phyloP scores from a whole-genome alignment of 1,140 invertebrate species.

The Drosophila erecta region DNA sequence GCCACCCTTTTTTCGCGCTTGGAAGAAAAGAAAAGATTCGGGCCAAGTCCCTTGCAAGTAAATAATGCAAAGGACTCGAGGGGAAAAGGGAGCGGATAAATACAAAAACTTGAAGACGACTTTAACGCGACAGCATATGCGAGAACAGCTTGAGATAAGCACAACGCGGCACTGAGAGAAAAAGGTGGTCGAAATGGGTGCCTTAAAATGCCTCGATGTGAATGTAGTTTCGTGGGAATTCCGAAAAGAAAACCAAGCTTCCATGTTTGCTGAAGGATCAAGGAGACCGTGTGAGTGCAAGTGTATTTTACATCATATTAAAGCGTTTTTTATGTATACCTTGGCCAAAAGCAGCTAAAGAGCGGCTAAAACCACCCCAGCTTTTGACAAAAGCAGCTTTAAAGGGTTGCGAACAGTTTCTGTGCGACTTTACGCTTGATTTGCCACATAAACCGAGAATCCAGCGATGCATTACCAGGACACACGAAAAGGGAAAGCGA shows the following conservation, averaged over 20 bases:
- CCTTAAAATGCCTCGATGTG: too few relatives aligned
- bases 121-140: slow-evolving; percentile 36
- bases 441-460: slow-evolving; percentile 52
- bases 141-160: slow-evolving; percentile 33
- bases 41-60: slow-evolving; percentile 38
- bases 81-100: slow-evolving; percentile 21
- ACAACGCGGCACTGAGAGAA: slow-evolving; percentile 10
- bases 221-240: too few relatives aligned
- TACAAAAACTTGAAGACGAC: slow-evolving; percentile 49
- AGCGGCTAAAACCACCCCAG: too few relatives aligned
- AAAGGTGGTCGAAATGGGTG: neutral
- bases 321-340: neutral
- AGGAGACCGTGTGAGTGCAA: too few relatives aligned
- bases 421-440: slow-evolving; percentile 71
- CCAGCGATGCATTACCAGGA: slow-evolving; percentile 66
- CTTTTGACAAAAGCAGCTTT: slow-evolving; percentile 14
- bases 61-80: slow-evolving; percentile 34
- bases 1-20: slow-evolving; percentile 19
- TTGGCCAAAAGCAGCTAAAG: neutral
- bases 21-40: slow-evolving; percentile 37
- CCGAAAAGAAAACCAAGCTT: too few relatives aligned
- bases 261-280: too few relatives aligned
- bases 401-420: slow-evolving; percentile 53
- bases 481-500: slow-evolving; percentile 30
- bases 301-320: neutral